Conservation (phyloP, 92 coral and sea anemone species). For the Desmophyllum pertusum region DNA sequence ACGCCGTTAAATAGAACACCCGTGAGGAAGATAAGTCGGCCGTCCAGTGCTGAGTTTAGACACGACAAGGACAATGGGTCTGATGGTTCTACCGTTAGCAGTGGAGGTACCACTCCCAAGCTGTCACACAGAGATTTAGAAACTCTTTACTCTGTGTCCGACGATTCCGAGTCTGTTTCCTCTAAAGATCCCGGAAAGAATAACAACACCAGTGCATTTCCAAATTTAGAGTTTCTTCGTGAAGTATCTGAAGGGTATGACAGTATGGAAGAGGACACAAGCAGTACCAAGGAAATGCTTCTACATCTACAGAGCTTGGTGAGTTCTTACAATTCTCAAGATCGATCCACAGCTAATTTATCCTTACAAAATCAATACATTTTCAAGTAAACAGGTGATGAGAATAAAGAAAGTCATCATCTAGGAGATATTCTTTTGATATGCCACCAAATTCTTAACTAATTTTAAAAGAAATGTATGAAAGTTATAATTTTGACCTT, state of each 20-base stretch:
- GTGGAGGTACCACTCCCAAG: slow-evolving; percentile 74
- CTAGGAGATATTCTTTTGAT: too few species aligned
- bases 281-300: slow-evolving; percentile 66
- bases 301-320: slow-evolving; percentile 81
- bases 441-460: too few species aligned
- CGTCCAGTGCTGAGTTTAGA: slow-evolving; percentile 48
- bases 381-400: neutral
- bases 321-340: slow-evolving; percentile 11
- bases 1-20: slow-evolving; percentile 40
- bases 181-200: slow-evolving; percentile 7
- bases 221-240: slow-evolving; percentile 63
- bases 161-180: slow-evolving; percentile 67
- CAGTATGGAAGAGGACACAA: slow-evolving; percentile 80
- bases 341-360: too few species aligned
- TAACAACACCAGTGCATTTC: neutral
- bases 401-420: neutral
- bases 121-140: slow-evolving; percentile 40
- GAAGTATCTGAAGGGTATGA: slow-evolving; percentile 80
- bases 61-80: slow-evolving; percentile 42
- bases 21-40: slow-evolving; percentile 41
- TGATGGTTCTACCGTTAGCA: slow-evolving; percentile 70
- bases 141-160: slow-evolving; percentile 38
- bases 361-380: neutral
- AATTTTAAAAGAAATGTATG: neutral
- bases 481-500: too few species aligned